Evolutionary conservation across 2,888 invertebrate species (phyloP).

Genomic region (Brachyopa scutellaris): DNA sequence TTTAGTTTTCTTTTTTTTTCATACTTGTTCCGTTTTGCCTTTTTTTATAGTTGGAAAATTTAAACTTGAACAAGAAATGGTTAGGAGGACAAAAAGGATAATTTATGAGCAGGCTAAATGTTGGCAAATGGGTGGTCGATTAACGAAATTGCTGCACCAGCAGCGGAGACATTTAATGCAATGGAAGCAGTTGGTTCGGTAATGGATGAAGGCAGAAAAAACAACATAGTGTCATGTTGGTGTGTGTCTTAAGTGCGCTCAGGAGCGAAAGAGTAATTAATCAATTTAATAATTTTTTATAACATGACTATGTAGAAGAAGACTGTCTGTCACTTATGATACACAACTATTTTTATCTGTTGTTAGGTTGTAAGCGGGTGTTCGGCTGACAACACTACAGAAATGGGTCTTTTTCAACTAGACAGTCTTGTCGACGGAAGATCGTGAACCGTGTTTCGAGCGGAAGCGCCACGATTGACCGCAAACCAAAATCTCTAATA

Average conservation of each 20-base stretch:
- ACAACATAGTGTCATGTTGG: background rate
- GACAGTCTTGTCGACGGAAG: no score
- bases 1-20: constrained; percentile 13
- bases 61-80: constrained; percentile 61
- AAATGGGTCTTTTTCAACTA: no score
- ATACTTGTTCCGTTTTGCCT: background rate
- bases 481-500: no score
- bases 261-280: background rate
- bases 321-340: no score
- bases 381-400: no score
- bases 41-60: constrained; percentile 26
- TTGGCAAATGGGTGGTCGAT: constrained; percentile 71
- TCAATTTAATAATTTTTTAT: background rate
- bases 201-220: background rate
- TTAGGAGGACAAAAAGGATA: constrained; percentile 62
- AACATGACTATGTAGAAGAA: no score
- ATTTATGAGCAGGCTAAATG: constrained; percentile 71
- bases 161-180: constrained; percentile 60
- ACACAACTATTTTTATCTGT: no score
- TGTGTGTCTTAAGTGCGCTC: no score
- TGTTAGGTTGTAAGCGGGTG: no score
- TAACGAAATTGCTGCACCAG: constrained; percentile 70
- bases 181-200: constrained; percentile 30
- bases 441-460: no score
- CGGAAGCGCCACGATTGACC: no score